Conservation (phyloP, 2,113 vertebrate species). For the Laterallus jamaicensis region DNA sequence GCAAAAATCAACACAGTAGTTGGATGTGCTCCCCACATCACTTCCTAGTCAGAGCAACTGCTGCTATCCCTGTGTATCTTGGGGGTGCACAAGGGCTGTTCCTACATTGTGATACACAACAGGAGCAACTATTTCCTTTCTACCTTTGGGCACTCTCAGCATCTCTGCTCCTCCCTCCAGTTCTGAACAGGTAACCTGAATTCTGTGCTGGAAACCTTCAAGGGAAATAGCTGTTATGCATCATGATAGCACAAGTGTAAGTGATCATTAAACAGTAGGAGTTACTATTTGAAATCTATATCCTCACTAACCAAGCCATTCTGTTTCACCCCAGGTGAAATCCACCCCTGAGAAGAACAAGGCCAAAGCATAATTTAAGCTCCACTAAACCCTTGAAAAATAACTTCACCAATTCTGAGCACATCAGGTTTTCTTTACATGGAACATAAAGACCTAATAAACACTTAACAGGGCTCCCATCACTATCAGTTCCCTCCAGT, state of each 20-base stretch:
- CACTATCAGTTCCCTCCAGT: background rate
- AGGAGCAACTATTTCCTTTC: background rate
- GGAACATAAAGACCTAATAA: background rate
- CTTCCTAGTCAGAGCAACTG: background rate
- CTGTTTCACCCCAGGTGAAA: background rate
- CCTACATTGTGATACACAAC: fast-evolving
- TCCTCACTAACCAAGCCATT: background rate
- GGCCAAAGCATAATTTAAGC: background rate
- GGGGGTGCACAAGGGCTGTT: fast-evolving
- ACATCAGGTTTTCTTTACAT: background rate
- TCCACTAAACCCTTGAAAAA: background rate
- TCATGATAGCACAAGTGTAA: background rate
- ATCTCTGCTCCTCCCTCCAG: background rate
- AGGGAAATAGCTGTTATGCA: background rate
- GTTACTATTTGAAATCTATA: constrained; percentile 9
- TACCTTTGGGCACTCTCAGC: background rate
- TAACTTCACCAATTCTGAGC: background rate
- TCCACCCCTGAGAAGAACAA: background rate
- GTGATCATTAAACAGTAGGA: constrained; percentile 12
- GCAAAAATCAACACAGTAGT: background rate
- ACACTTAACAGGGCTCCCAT: background rate
- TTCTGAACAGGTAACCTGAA: background rate
- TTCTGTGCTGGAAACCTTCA: background rate
- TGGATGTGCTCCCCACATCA: background rate
- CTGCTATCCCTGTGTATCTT: background rate